These are phyloP conservation scores for Myotis planiceps DNA, from an alignment of 2,797 vertebrate genomes.

Conservation along the genomic window DNA sequence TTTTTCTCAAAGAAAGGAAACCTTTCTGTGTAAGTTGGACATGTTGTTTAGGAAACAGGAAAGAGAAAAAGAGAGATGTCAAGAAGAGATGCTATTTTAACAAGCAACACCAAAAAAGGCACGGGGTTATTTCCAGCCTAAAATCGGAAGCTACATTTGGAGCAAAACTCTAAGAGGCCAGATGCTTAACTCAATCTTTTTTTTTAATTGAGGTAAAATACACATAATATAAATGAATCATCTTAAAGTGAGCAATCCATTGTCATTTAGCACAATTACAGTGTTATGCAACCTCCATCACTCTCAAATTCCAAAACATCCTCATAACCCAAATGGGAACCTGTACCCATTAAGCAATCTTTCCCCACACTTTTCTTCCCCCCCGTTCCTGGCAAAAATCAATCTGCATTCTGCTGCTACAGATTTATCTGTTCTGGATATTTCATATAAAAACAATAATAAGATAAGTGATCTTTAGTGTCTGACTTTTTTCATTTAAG, in stretches of 20 bases:
- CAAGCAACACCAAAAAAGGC: conserved; percentile 44
- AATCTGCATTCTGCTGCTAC: neutral
- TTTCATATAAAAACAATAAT: neutral
- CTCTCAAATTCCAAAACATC: neutral
- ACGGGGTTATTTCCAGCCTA: neutral
- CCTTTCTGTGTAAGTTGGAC: neutral
- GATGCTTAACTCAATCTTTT: neutral
- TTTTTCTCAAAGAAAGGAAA: conserved; percentile 47
- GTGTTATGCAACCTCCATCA: neutral
- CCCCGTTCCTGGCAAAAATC: neutral
- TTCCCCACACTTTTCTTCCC: neutral
- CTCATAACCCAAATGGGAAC: neutral
- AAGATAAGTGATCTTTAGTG: no score
- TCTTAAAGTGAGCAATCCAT: conserved; percentile 1
- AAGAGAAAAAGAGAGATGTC: conserved; percentile 9
- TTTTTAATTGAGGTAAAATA: neutral
- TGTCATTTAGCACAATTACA: neutral
- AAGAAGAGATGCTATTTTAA: conserved; percentile 53
- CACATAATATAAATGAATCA: neutral
- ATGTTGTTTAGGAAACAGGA: neutral
- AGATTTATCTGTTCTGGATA: neutral
- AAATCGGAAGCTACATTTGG: neutral
- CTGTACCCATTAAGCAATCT: neutral
- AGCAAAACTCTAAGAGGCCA: neutral
- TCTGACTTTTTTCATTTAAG: neutral